Percentiles rank a stretch among this genome's conserved stretches.
These are phyloP conservation scores for Anomalospiza imberbis DNA, from an alignment of 2,797 vertebrate species.

Conservation along the genomic window DNA sequence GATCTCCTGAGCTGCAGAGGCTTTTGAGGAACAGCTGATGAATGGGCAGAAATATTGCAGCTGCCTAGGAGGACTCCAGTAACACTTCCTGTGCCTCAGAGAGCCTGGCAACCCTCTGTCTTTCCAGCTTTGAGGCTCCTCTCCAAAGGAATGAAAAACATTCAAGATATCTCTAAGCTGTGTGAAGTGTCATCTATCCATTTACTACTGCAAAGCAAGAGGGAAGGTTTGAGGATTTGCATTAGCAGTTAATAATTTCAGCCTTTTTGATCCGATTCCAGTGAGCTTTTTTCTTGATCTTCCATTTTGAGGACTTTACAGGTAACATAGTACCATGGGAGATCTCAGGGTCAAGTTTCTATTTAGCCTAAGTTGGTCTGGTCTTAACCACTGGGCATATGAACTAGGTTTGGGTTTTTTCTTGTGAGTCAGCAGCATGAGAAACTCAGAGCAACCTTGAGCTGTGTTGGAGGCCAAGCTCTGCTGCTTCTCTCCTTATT, in stretches of 20 bases:
- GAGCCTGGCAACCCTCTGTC: background rate
- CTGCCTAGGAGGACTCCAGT: background rate
- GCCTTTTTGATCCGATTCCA: background rate
- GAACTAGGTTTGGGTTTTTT: background rate
- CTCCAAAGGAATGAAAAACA: background rate
- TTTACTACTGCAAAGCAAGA: background rate
- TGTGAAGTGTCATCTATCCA: background rate
- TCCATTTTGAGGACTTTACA: background rate
- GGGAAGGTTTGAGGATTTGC: background rate
- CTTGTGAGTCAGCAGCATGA: background rate
- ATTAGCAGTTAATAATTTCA: background rate
- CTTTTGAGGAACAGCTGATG: background rate
- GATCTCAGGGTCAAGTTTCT: background rate
- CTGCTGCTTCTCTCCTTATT: background rate
- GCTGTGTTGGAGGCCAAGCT: background rate
- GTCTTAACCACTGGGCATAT: background rate
- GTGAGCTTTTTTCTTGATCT: background rate
- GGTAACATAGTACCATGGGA: background rate
- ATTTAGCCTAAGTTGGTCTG: background rate
- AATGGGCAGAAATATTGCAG: background rate
- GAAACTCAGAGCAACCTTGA: background rate
- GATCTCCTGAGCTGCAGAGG: background rate
- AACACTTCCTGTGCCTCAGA: background rate
- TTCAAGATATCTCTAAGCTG: background rate
- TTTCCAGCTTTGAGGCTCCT: background rate